These are phyloP conservation scores for Metalampra italica DNA, from an alignment of 2,888 invertebrate species.

Conservation along the genomic window DNA sequence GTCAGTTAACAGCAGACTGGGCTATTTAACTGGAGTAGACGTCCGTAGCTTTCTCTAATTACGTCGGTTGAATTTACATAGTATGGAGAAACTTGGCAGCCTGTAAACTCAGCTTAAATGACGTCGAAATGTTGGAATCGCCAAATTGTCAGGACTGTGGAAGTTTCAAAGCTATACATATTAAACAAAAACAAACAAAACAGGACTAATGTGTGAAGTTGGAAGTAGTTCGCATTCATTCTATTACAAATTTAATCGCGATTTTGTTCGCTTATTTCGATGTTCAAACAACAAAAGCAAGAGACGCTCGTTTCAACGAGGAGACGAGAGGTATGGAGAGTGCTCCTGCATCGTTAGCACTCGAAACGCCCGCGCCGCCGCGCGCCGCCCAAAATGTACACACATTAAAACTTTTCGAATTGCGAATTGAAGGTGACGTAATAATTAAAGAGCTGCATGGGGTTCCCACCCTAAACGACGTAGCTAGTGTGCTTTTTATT, in stretches of 20 bases:
- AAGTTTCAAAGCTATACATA: constrained; percentile 13
- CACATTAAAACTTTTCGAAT: constrained; percentile 71
- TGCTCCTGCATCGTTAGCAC: constrained; percentile 52
- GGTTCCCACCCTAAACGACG: constrained; percentile 30
- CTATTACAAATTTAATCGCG: constrained; percentile 47
- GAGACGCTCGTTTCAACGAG: constrained; percentile 50
- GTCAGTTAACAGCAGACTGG: constrained; percentile 42
- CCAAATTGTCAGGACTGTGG: constrained; percentile 13
- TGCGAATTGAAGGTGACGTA: constrained; percentile 60
- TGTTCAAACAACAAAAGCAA: constrained; percentile 64
- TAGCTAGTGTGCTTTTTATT: constrained; percentile 28
- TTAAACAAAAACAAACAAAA: constrained; percentile 19
- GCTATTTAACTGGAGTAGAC: constrained; percentile 45
- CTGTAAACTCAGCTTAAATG: constrained; percentile 42
- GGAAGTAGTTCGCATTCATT: constrained; percentile 28
- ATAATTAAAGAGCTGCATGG: constrained; percentile 52
- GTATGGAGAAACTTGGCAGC: constrained; percentile 54
- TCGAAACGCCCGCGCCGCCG: constrained; percentile 32
- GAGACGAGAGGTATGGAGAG: constrained; percentile 54
- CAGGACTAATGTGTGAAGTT: constrained; percentile 30
- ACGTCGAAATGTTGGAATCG: constrained; percentile 36
- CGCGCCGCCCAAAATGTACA: constrained; percentile 54
- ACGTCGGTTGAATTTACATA: constrained; percentile 54
- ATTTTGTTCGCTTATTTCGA: constrained; percentile 57
- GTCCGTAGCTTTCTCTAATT: constrained; percentile 55